A percentile compares a stretch with the other conserved stretches of the same genome.
phyloP scores from a whole-genome alignment of 2,113 vertebrate genomes.

The Tauraco erythrolophus region DNA sequence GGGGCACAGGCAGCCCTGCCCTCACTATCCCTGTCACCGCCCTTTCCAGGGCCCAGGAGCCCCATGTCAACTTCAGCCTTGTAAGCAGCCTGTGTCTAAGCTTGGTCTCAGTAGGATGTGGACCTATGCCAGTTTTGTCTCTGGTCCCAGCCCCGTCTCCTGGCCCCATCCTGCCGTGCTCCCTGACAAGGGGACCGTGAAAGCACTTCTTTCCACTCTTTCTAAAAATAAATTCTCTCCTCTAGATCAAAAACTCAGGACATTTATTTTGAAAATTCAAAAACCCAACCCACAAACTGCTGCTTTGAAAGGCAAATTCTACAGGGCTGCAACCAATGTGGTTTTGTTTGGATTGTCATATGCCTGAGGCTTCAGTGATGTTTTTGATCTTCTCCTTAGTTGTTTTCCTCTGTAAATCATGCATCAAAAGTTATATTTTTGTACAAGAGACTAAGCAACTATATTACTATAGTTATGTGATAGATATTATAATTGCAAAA shows the following conservation, averaged over 20 bases:
- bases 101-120: background rate
- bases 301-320: background rate
- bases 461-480: background rate
- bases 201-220: background rate
- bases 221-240: background rate
- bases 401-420: background rate
- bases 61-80: background rate
- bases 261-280: background rate
- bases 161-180: background rate
- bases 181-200: background rate
- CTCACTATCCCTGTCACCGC: rapidly evolving
- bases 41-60: background rate
- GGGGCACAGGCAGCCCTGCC: background rate
- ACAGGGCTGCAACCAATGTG: background rate
- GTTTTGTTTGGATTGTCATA: background rate
- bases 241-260: background rate
- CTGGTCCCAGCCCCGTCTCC: background rate
- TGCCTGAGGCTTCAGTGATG: background rate
- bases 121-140: background rate
- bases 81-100: background rate
- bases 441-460: background rate
- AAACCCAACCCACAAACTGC: rapidly evolving
- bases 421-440: background rate
- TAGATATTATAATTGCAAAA: background rate
- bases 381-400: background rate